Base-by-base conservation (phyloP, 2,113 vertebrate genomes). In the Corythornis madagascariensis region DNA sequence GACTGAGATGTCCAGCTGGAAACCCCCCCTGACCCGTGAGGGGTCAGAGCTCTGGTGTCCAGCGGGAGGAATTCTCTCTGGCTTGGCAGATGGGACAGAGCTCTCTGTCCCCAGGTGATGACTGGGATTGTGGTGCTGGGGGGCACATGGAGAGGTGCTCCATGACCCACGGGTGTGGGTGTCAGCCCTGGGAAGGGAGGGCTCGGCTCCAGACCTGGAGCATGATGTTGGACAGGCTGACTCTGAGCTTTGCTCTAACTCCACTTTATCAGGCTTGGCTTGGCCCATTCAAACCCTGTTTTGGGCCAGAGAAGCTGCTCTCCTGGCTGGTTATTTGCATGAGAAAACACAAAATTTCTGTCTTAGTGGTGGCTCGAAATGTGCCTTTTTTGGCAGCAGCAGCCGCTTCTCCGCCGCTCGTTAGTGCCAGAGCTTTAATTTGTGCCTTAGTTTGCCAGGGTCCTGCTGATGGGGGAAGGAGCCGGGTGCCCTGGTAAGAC, bases 211-310 rank as follows among this genome's bases (percentile, higher is more conserved):
- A 9, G 71, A 8, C 53, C 53, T 2, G 0, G 28, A 28, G 33
- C 11, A 1, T 5, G 1, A 12, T 4, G 52, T 19, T 0, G 2
- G 10, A 2, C 0, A 0, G 2, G 13, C 13, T 6, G 4, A 16
- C 3, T 2, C 42, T 1, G 9, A 45, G 55, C 28, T 70, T 57
- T 55, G 2, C 64, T n/a, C 64, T 16, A 10, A 21, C 55, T 6
- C 0, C 20, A 21, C 4, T 7, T 31, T 3, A 3, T 3, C 65
- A 13, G 1, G 5, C 56, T 31, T 6, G 78, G 43, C 73, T n/a
- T 59, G 38, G 76, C 48, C 31, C 2, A 0, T 16, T 10, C 4
- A 17, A 53, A 22, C 78, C 33, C 9, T 10, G 28, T 69, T 53
- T 33, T 42, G 31, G 31, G 69, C 70, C 93, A 24, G 57, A 29